phyloP scores from a whole-genome alignment of 2,888 invertebrate genomes.

The Dione juno region DNA sequence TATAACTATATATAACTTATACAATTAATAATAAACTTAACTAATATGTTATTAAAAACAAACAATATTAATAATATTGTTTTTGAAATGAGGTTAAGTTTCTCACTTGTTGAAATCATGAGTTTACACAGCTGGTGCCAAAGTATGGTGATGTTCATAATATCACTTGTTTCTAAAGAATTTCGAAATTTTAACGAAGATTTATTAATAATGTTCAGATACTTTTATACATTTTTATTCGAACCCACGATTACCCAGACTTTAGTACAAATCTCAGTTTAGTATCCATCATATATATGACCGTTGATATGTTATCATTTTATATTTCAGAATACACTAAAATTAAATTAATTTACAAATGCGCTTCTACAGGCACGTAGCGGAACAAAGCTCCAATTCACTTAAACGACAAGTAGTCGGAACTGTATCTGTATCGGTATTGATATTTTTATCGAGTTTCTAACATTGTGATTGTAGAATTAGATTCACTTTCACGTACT shows the following conservation, averaged over 20 bases:
- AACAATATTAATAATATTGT: no score
- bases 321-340: no score
- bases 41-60: background rate
- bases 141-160: background rate
- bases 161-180: no score
- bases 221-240: no score
- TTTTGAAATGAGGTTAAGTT: background rate
- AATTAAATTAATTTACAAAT: no score
- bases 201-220: no score
- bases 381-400: slow-evolving; percentile 41
- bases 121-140: background rate
- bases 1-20: no score
- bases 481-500: slow-evolving; percentile 67
- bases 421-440: slow-evolving; percentile 50
- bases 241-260: no score
- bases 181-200: no score
- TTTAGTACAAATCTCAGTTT: no score
- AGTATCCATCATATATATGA: no score
- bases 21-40: background rate
- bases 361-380: slow-evolving; percentile 1
- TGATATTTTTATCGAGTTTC: slow-evolving; percentile 54
- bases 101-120: background rate
- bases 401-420: slow-evolving; percentile 41
- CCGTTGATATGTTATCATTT: no score
- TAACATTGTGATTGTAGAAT: slow-evolving; percentile 56